Conservation (phyloP, 2,888 invertebrate species). For the Imbricaverruca yamaguchii region DNA sequence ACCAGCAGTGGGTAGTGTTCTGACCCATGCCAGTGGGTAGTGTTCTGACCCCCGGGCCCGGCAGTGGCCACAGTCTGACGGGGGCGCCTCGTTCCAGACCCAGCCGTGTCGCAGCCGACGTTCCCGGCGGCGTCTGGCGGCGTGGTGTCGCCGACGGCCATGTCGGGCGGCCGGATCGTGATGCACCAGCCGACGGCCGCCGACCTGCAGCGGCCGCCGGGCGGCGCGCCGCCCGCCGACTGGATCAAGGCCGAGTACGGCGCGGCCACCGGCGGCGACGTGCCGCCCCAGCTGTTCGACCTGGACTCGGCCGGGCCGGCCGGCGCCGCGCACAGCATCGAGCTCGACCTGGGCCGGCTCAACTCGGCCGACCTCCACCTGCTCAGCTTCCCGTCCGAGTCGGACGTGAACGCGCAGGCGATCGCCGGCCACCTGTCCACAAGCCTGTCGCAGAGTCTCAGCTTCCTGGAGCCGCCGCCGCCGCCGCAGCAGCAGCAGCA, state of each 20-base stretch:
- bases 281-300: not conserved
- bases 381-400: constrained; percentile 20
- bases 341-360: constrained; percentile 30
- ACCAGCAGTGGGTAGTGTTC: too few relatives aligned
- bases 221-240: not conserved
- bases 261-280: not conserved
- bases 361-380: constrained; percentile 30
- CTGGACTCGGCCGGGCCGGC: not conserved
- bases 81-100: not conserved
- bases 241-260: not conserved
- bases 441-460: constrained; percentile 46
- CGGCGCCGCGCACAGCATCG: constrained; percentile 18
- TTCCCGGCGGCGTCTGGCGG: not conserved
- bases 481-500: not conserved
- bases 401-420: constrained; percentile 7
- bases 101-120: not conserved
- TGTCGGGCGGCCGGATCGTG: constrained; percentile 14
- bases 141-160: not conserved
- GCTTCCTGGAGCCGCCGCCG: constrained; percentile 36
- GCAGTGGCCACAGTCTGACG: too few relatives aligned
- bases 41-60: too few relatives aligned
- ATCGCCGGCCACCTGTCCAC: constrained; percentile 43
- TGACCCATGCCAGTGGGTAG: too few relatives aligned
- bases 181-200: not conserved
- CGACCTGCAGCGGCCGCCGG: not conserved